A percentile compares a stretch with the other conserved stretches of the same genome.
Conservation (phyloP, 1,140 invertebrate species). For the Pseudomyrmex gracilis region DNA sequence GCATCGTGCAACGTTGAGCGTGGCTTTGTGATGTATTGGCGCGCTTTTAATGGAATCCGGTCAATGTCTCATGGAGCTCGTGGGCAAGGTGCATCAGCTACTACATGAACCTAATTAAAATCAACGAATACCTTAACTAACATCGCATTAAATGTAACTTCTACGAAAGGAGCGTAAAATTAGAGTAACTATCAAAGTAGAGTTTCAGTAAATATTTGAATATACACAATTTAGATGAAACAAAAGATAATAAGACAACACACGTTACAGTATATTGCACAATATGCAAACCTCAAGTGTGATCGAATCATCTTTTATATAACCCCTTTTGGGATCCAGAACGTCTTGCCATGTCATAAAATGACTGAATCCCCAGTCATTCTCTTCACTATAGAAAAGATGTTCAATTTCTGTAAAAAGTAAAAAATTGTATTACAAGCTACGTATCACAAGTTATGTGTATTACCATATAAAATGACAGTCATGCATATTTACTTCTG, state of each 20-base stretch:
- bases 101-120: slow-evolving; percentile 89
- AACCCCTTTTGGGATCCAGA: slow-evolving; percentile 97
- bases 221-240: neutral
- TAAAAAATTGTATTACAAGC: slow-evolving; percentile 54
- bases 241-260: neutral
- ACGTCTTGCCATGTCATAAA: slow-evolving; percentile 98
- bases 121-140: slow-evolving; percentile 53
- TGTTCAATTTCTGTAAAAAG: slow-evolving; percentile 90
- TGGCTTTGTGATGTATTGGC: slow-evolving; percentile 79
- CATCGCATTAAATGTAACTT: neutral
- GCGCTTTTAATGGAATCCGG: slow-evolving; percentile 83
- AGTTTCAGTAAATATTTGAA: neutral
- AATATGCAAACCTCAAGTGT: slow-evolving; percentile 92
- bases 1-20: slow-evolving; percentile 82
- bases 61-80: slow-evolving; percentile 80
- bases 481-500: slow-evolving; percentile 87
- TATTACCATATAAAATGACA: neutral
- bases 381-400: slow-evolving; percentile 96
- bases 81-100: slow-evolving; percentile 96
- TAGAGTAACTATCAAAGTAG: neutral
- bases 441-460: slow-evolving; percentile 28
- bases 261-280: neutral
- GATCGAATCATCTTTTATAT: slow-evolving; percentile 97
- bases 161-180: neutral
- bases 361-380: slow-evolving; percentile 99